Evolutionary conservation across 2,888 invertebrate genomes (phyloP).

Genomic region (Empis livida): DNA sequence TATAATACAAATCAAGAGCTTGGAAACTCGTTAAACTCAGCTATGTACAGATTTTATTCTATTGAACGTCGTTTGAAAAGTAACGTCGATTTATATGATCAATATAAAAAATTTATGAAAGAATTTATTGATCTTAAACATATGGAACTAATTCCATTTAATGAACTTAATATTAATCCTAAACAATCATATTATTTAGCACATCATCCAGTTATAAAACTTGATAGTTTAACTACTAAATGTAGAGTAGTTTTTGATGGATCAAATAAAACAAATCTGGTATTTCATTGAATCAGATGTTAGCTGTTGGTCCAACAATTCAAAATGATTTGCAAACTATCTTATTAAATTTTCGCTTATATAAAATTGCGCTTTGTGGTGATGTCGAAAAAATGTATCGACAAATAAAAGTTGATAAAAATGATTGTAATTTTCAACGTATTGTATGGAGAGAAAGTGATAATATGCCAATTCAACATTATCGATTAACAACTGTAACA

Average conservation of each 20-base stretch:
- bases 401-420: constrained; percentile 1
- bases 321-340: constrained; percentile 1
- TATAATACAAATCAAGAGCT: neutral
- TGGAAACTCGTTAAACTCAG: neutral
- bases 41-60: neutral
- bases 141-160: neutral
- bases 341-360: neutral
- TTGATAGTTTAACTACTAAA: neutral
- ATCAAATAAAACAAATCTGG: neutral
- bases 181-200: neutral
- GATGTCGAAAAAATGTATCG: constrained; percentile 6
- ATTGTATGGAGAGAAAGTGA: constrained; percentile 12
- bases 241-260: constrained; percentile 6
- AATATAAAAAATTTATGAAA: neutral
- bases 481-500: constrained; percentile 9
- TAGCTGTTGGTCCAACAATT: constrained; percentile 1
- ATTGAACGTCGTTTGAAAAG: neutral
- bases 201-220: neutral
- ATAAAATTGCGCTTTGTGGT: constrained; percentile 12
- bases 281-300: constrained; percentile 3
- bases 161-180: neutral
- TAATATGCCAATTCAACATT: constrained; percentile 6
- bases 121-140: neutral
- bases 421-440: constrained; percentile 8
- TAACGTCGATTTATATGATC: neutral